These are phyloP conservation scores for Corythoichthys intestinalis DNA, from an alignment of 2,113 vertebrate species.

Conservation along the genomic window DNA sequence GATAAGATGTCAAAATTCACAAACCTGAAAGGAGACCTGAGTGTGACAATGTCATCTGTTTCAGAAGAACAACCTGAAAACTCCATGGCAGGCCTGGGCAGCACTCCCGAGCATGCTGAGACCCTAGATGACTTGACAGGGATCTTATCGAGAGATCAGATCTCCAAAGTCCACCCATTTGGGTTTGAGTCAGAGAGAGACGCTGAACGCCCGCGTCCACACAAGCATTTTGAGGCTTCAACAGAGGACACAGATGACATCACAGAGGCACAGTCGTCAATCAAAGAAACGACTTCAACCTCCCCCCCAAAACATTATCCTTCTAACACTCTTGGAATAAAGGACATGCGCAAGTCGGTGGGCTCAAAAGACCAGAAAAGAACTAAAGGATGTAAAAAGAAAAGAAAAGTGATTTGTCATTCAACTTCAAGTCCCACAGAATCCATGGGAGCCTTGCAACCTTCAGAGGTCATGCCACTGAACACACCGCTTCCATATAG, in stretches of 20 bases:
- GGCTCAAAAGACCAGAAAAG: neutral
- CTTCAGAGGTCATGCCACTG: no score
- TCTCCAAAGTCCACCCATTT: neutral
- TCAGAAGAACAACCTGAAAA: conserved; percentile 1
- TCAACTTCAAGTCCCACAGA: no score
- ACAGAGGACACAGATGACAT: neutral
- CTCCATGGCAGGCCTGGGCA: neutral
- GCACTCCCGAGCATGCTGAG: neutral
- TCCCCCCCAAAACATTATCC: neutral
- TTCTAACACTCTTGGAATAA: neutral
- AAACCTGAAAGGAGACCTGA: neutral
- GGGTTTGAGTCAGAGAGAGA: neutral
- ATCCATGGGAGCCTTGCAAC: neutral
- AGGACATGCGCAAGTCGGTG: neutral
- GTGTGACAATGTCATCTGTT: neutral
- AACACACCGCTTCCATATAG: neutral
- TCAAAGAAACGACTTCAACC: neutral
- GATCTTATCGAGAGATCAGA: neutral
- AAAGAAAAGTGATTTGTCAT: neutral
- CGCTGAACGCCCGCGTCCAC: neutral
- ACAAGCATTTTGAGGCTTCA: neutral
- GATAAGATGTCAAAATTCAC: neutral
- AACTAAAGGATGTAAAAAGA: neutral
- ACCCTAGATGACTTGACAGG: neutral
- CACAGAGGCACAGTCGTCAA: neutral